Evolutionary conservation across 2,797 vertebrate genomes (phyloP).

Genomic region (Menidia menidia): DNA sequence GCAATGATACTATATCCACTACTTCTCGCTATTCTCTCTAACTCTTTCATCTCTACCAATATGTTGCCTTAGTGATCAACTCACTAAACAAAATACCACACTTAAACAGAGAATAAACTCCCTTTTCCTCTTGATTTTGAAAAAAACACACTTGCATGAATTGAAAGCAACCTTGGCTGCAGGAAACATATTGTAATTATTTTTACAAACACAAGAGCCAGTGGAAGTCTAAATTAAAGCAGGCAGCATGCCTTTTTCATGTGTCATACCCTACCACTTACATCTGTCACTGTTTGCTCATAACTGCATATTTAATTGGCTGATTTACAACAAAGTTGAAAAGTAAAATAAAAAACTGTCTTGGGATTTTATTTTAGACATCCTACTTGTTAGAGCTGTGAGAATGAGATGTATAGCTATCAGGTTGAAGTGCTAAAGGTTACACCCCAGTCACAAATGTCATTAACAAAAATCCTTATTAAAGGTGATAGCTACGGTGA

Average conservation of each 20-base stretch:
- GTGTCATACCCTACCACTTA: conserved; percentile 5
- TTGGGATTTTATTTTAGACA: conserved; percentile 36
- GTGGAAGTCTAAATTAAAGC: background rate
- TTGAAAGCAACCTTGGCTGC: too few relatives aligned
- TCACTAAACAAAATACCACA: background rate
- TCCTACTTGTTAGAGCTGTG: conserved; percentile 39
- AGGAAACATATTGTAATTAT: too few relatives aligned
- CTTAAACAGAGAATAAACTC: background rate
- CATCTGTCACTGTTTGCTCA: conserved; percentile 6
- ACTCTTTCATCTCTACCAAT: conserved; percentile 37
- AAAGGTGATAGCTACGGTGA: conserved; percentile 67
- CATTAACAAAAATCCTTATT: conserved; percentile 75
- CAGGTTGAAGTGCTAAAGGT: conserved; percentile 61
- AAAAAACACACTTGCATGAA: too few relatives aligned
- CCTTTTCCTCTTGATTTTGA: background rate
- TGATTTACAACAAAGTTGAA: conserved; percentile 17
- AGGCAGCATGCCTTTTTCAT: conserved; percentile 11
- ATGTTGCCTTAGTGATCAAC: conserved; percentile 20
- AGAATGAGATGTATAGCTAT: conserved; percentile 41
- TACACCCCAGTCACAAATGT: conserved; percentile 69
- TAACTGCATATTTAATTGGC: conserved; percentile 20
- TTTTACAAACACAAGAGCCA: too few relatives aligned
- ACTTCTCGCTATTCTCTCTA: conserved; percentile 45
- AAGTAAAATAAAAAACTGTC: conserved; percentile 42
- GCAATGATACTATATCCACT: conserved; percentile 65